These are phyloP conservation scores for Drosophila varians DNA, from an alignment of 1,140 invertebrate species.

Conservation along the genomic window DNA sequence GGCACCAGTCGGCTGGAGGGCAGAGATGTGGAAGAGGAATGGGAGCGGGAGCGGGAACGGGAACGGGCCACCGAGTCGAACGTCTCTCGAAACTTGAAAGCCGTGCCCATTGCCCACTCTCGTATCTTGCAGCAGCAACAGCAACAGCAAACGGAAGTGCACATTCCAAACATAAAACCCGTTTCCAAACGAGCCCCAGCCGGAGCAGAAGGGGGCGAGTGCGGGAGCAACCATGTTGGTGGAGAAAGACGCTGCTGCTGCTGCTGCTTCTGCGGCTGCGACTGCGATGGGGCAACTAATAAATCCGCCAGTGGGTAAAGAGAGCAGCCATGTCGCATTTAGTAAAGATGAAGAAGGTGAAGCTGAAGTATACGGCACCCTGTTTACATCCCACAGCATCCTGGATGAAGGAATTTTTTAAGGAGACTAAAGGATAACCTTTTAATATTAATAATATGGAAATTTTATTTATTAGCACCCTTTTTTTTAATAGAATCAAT, in stretches of 20 bases:
- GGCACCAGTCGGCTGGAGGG: conserved; percentile 39
- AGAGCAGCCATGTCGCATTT: conserved; percentile 67
- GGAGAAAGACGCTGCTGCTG: conserved; percentile 62
- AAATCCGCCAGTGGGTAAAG: conserved; percentile 83
- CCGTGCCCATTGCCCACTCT: conserved; percentile 74
- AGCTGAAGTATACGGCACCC: not conserved
- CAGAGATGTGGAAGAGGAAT: conserved; percentile 9
- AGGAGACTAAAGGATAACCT: too few species aligned
- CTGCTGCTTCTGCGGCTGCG: too few species aligned
- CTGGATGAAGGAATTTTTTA: too few species aligned
- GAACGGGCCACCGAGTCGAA: conserved; percentile 17
- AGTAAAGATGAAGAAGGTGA: conserved; percentile 34
- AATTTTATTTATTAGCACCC: not conserved
- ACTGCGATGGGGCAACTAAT: conserved; percentile 60
- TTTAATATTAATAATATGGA: not conserved
- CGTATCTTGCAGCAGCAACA: conserved; percentile 47
- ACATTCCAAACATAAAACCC: conserved; percentile 80
- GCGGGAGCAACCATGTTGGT: conserved; percentile 34
- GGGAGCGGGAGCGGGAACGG: conserved; percentile 10
- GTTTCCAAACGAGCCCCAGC: conserved; percentile 58
- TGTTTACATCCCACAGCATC: conserved; percentile 10
- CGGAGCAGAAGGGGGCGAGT: conserved; percentile 5
- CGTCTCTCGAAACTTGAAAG: conserved; percentile 77
- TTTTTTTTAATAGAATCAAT: not conserved
- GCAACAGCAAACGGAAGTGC: conserved; percentile 79